These are phyloP conservation scores for Leptinotarsa lineolata DNA, from an alignment of 1,140 invertebrate genomes.

Conservation along the genomic window DNA sequence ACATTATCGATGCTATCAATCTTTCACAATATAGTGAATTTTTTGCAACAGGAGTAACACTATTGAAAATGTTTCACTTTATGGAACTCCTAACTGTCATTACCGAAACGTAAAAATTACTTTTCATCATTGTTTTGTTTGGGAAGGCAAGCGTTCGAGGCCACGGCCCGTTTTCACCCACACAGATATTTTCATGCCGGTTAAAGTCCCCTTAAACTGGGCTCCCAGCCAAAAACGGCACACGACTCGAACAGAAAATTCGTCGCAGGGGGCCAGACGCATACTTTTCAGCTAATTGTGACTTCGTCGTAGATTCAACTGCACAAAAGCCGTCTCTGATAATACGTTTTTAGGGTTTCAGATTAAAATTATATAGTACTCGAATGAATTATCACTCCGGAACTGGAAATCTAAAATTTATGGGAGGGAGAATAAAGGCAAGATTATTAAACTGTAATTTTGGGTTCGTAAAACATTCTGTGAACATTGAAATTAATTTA, in stretches of 20 bases:
- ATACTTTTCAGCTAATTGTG: not conserved
- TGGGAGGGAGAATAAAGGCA: constrained; percentile 16
- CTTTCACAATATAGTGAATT: too few species aligned
- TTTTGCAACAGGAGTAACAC: too few species aligned
- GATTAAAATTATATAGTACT: constrained; percentile 28
- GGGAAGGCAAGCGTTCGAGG: constrained; percentile 12
- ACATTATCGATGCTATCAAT: too few species aligned
- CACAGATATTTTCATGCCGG: constrained; percentile 12
- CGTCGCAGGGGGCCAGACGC: constrained; percentile 19
- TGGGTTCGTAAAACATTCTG: constrained; percentile 12
- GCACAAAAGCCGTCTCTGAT: constrained; percentile 9
- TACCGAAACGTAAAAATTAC: too few species aligned
- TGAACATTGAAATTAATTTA: constrained; percentile 21
- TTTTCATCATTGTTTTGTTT: too few species aligned
- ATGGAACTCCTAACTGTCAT: too few species aligned
- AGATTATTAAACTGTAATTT: constrained; percentile 24
- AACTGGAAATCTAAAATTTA: constrained; percentile 19
- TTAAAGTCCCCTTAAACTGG: constrained; percentile 20
- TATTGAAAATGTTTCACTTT: too few species aligned
- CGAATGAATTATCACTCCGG: constrained; percentile 16
- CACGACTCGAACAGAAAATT: constrained; percentile 26
- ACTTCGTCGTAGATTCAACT: constrained; percentile 20
- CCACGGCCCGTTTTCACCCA: constrained; percentile 19
- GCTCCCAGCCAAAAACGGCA: constrained; percentile 30
- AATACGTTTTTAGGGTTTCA: constrained; percentile 20